Conservation (phyloP, 2,113 vertebrate genomes). For the Chloropsis cyanopogon region DNA sequence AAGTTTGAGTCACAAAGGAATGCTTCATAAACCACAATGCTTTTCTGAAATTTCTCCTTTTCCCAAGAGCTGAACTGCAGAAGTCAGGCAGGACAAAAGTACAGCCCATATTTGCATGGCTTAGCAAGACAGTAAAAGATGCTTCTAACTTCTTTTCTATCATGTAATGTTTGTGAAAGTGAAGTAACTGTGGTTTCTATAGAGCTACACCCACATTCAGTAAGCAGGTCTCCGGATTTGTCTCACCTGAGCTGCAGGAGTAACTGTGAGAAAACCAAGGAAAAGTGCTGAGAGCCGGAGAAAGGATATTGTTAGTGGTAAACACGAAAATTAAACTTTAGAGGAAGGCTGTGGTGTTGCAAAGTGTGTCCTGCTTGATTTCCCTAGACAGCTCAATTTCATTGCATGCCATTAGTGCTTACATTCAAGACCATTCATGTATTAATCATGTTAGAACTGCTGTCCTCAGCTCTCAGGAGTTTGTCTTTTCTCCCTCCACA, state of each 20-base stretch:
- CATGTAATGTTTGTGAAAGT: background rate
- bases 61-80: background rate
- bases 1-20: background rate
- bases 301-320: background rate
- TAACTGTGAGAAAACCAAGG: background rate
- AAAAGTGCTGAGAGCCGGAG: background rate
- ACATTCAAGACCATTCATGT: background rate
- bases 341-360: background rate
- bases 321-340: background rate
- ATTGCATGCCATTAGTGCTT: background rate
- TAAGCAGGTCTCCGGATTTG: background rate
- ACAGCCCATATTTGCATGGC: background rate
- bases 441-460: conserved; percentile 44
- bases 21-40: background rate
- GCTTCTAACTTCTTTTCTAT: background rate
- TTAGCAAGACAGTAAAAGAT: background rate
- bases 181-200: background rate
- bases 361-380: conserved; percentile 42
- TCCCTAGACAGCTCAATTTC: conserved; percentile 24
- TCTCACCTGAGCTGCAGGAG: background rate
- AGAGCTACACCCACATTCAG: background rate
- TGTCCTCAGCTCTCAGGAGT: conserved; percentile 4
- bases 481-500: background rate
- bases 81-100: background rate
- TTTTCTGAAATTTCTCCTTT: background rate